Evolutionary conservation across 23 tunicate genomes (phyloP).

Genomic region (Ciona savignyi): DNA sequence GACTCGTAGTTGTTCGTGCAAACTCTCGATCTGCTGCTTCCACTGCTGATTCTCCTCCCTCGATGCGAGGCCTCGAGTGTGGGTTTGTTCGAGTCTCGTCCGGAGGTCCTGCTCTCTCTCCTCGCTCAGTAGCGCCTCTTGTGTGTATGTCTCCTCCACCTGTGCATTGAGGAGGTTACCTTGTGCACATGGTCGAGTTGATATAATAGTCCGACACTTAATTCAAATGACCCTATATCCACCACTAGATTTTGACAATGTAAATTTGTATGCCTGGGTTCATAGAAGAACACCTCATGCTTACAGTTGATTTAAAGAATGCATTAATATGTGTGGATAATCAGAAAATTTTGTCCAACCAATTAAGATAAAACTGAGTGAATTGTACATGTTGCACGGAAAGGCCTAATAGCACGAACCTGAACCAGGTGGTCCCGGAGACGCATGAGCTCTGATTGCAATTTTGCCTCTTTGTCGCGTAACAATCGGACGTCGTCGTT

Average conservation of each 20-base stretch:
- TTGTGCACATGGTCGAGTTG: too few relatives aligned
- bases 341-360: too few relatives aligned
- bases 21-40: constrained; percentile 67
- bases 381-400: too few relatives aligned
- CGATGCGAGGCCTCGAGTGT: constrained; percentile 13
- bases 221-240: too few relatives aligned
- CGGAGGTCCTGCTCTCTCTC: constrained; percentile 42
- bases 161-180: too few relatives aligned
- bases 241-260: too few relatives aligned
- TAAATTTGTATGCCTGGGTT: too few relatives aligned
- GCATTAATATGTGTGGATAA: too few relatives aligned
- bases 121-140: constrained; percentile 58
- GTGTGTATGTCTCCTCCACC: constrained; percentile 89
- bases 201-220: too few relatives aligned
- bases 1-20: constrained; percentile 61
- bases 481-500: constrained; percentile 39
- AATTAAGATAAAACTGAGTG: too few relatives aligned
- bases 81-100: constrained; percentile 32
- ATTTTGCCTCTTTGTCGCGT: constrained; percentile 59
- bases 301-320: too few relatives aligned
- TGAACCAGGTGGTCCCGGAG: constrained; percentile 64
- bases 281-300: too few relatives aligned
- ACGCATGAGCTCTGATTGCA: constrained; percentile 52
- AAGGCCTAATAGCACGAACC: constrained; percentile 23
- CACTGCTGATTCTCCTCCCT: constrained; percentile 52